These are phyloP conservation scores for Botia almorhae DNA, from an alignment of 2,797 vertebrate genomes.

Conservation along the genomic window DNA sequence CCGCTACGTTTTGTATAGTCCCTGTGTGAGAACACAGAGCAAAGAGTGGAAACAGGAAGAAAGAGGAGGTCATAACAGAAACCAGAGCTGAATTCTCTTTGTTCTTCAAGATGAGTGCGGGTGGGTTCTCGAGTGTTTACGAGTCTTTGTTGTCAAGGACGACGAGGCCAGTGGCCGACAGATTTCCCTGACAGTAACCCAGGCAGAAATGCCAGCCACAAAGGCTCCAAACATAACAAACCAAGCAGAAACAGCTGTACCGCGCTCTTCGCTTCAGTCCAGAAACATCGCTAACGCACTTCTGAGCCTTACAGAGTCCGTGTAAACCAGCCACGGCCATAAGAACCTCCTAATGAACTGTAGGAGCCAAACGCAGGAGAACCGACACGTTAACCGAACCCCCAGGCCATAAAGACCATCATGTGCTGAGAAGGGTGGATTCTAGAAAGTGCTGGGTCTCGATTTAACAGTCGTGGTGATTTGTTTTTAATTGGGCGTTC, in stretches of 20 bases:
- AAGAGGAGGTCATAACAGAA: slow-evolving; percentile 59
- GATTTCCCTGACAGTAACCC: slow-evolving; percentile 53
- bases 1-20: slow-evolving; percentile 61
- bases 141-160: slow-evolving; percentile 58
- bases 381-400: slow-evolving; percentile 21
- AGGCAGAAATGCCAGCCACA: slow-evolving; percentile 56
- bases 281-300: slow-evolving; percentile 70
- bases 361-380: slow-evolving; percentile 43
- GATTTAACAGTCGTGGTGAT: slow-evolving; percentile 39
- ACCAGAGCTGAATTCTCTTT: slow-evolving; percentile 60
- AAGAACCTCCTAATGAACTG: slow-evolving; percentile 50
- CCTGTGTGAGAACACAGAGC: slow-evolving; percentile 61
- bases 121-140: slow-evolving; percentile 57
- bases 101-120: slow-evolving; percentile 50
- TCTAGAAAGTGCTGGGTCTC: slow-evolving; percentile 39
- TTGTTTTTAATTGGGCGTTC: slow-evolving; percentile 56
- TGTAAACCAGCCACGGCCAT: slow-evolving; percentile 42
- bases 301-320: slow-evolving; percentile 42
- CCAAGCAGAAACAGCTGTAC: slow-evolving; percentile 51
- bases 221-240: slow-evolving; percentile 58
- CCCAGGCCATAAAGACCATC: slow-evolving; percentile 1
- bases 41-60: slow-evolving; percentile 57
- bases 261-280: slow-evolving; percentile 43
- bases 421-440: slow-evolving; percentile 9
- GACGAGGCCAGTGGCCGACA: slow-evolving; percentile 52